phyloP scores from a whole-genome alignment of 2,797 vertebrate genomes.

The Tenualosa thibaudeaui region DNA sequence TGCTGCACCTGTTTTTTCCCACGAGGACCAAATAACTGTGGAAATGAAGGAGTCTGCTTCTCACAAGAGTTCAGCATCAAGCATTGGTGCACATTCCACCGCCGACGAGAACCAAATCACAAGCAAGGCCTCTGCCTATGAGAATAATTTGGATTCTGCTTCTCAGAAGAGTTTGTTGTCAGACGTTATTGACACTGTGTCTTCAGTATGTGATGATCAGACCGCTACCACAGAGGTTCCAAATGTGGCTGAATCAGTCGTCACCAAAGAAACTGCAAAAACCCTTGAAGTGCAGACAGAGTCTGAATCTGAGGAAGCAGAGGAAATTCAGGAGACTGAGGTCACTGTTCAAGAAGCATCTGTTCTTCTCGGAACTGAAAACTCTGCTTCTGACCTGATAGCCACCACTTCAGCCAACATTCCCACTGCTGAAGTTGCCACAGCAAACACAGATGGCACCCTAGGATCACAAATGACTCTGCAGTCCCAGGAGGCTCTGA shows the following conservation, averaged over 20 bases:
- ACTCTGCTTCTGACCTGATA: not conserved
- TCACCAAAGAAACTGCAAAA: not conserved
- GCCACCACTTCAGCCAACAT: not conserved
- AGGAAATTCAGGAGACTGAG: not conserved
- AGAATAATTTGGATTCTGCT: not conserved
- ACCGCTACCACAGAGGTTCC: not conserved
- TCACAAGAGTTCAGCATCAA: not conserved
- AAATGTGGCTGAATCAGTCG: not conserved
- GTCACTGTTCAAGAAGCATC: not conserved
- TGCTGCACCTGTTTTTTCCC: not conserved
- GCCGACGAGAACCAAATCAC: not conserved
- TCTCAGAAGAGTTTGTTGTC: not conserved
- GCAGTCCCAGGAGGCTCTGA: not conserved
- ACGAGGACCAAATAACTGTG: not conserved
- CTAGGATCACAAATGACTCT: not conserved
- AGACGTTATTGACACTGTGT: not conserved
- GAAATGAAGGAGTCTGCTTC: not conserved
- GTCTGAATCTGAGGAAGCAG: not conserved
- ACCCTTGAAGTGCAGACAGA: not conserved
- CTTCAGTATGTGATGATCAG: not conserved
- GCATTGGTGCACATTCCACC: not conserved
- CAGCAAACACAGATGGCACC: not conserved
- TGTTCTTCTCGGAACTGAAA: not conserved
- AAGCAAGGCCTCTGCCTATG: no score
- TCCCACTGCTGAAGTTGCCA: not conserved